These are phyloP conservation scores for Drosophila paranaensis DNA, from an alignment of 2,888 invertebrate genomes.

Conservation along the genomic window DNA sequence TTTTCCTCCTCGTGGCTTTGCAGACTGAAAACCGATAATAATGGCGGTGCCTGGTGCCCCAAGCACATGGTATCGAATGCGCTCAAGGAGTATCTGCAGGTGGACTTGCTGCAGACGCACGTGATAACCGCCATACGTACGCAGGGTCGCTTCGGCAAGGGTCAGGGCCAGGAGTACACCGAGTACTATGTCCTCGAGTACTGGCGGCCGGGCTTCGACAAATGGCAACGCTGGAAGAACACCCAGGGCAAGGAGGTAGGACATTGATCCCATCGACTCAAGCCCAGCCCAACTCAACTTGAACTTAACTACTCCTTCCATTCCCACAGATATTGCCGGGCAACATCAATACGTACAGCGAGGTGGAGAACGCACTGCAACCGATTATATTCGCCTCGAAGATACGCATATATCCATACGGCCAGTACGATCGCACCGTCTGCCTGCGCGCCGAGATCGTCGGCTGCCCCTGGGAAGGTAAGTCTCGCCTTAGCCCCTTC, in stretches of 20 bases:
- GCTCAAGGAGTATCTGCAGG: constrained; percentile 91
- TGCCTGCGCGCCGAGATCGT: constrained; percentile 93
- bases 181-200: constrained; percentile 92
- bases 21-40: constrained; percentile 91
- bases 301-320: neutral
- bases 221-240: constrained; percentile 91
- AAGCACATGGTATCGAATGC: constrained; percentile 89
- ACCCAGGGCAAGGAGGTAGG: constrained; percentile 89
- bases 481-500: constrained; percentile 77
- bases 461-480: constrained; percentile 92
- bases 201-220: constrained; percentile 89
- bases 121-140: constrained; percentile 90
- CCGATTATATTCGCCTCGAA: constrained; percentile 91
- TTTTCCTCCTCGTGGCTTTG: constrained; percentile 50
- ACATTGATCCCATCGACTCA: neutral
- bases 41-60: constrained; percentile 95
- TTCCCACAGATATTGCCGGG: constrained; percentile 89
- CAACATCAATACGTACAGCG: constrained; percentile 92
- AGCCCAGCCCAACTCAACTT: neutral
- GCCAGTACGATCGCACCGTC: constrained; percentile 90
- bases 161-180: constrained; percentile 92
- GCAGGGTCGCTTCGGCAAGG: constrained; percentile 94
- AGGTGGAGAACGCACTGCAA: constrained; percentile 89
- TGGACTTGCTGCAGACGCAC: constrained; percentile 88
- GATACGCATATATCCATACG: constrained; percentile 92